Evolutionary conservation across 2,888 invertebrate species (phyloP).

Genomic region (Eudasyphora cyanicolor): DNA sequence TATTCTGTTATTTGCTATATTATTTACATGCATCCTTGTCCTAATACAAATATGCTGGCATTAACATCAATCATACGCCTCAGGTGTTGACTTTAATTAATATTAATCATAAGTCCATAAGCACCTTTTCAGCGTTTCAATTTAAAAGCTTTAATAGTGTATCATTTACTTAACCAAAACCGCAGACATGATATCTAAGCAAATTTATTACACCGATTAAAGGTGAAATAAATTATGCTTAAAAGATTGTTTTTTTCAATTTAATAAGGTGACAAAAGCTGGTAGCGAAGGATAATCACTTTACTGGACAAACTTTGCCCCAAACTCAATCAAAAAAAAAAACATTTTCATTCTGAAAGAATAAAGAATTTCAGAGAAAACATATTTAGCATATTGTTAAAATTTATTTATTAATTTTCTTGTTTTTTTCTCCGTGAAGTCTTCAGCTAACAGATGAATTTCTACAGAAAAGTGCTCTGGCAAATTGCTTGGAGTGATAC

Average conservation of each 20-base stretch:
- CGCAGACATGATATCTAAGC: too few relatives aligned
- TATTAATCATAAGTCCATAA: neutral
- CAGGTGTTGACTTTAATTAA: too few relatives aligned
- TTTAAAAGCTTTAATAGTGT: neutral
- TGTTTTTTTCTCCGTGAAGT: neutral
- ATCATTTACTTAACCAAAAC: too few relatives aligned
- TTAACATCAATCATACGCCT: too few relatives aligned
- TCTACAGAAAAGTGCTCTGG: neutral
- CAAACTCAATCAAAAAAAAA: too few relatives aligned
- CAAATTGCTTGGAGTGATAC: neutral
- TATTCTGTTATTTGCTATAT: too few relatives aligned
- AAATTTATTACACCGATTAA: too few relatives aligned
- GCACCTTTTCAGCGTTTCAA: neutral
- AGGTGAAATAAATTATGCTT: neutral
- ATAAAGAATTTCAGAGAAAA: too few relatives aligned
- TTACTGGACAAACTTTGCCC: too few relatives aligned
- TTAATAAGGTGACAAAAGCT: neutral
- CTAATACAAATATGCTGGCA: too few relatives aligned
- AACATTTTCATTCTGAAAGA: neutral
- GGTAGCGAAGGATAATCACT: too few relatives aligned
- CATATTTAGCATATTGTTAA: neutral
- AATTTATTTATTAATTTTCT: slow-evolving; percentile 7
- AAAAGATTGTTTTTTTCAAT: neutral
- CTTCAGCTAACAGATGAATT: neutral
- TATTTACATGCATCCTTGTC: too few relatives aligned